Evolutionary conservation across 2,113 vertebrate genomes (phyloP).

Genomic region (Gallinago paraguaiae): DNA sequence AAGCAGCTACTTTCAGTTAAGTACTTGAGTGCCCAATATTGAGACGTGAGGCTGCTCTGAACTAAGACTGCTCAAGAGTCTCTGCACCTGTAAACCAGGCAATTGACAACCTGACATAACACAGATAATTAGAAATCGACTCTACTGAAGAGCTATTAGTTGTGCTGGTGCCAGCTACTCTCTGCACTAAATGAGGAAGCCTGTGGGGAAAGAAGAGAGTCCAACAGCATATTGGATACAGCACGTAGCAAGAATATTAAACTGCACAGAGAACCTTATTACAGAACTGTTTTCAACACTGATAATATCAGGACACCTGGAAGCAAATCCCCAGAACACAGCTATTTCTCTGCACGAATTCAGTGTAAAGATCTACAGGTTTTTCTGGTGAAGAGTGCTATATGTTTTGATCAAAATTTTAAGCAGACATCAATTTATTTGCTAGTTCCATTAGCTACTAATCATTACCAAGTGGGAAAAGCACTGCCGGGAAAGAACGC

Average conservation of each 20-base stretch:
- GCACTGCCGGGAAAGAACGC: background rate
- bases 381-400: background rate
- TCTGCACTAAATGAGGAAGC: background rate
- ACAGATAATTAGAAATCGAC: slow-evolving; percentile 56
- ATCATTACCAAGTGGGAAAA: background rate
- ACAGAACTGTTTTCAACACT: background rate
- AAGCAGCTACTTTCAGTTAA: background rate
- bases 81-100: background rate
- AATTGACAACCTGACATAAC: background rate
- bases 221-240: background rate
- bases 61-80: background rate
- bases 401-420: background rate
- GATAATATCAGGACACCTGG: background rate
- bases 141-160: background rate
- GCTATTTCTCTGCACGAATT: background rate
- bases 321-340: background rate
- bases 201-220: background rate
- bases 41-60: background rate
- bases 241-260: background rate
- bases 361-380: background rate
- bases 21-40: accelerated
- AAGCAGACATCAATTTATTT: background rate
- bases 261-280: background rate
- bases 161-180: background rate
- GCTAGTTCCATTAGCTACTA: background rate